A percentile compares a stretch with the other conserved stretches of the same genome.
Evolutionary conservation across 2,888 invertebrate species (phyloP).

Genomic region (Apomyelois bistriatella): DNA sequence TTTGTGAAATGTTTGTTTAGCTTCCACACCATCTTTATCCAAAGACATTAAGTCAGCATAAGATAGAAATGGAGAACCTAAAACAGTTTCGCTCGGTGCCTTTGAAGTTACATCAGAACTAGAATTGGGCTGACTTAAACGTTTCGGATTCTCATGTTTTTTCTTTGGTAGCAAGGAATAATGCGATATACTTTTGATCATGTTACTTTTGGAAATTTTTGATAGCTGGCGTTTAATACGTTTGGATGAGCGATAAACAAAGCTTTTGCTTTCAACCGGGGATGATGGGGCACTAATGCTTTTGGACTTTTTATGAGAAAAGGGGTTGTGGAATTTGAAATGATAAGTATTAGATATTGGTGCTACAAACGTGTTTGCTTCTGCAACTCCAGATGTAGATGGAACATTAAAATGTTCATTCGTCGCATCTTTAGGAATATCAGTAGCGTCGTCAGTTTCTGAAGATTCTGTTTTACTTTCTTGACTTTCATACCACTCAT

Average conservation of each 20-base stretch:
- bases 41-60: conserved; percentile 63
- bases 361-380: conserved; percentile 48
- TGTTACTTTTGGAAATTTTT: conserved; percentile 64
- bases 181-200: conserved; percentile 73
- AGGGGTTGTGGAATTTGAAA: conserved; percentile 66
- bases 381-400: conserved; percentile 26
- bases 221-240: conserved; percentile 62
- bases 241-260: conserved; percentile 68
- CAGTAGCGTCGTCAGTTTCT: background rate
- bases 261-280: conserved; percentile 62
- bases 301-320: conserved; percentile 61
- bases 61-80: conserved; percentile 76
- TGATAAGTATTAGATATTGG: conserved; percentile 44
- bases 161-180: conserved; percentile 65
- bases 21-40: conserved; percentile 50
- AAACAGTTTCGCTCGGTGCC: conserved; percentile 69
- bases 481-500: background rate
- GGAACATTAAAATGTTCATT: conserved; percentile 26
- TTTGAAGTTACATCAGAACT: conserved; percentile 61
- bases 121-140: conserved; percentile 61
- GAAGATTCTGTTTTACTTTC: conserved; percentile 7
- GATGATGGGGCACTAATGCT: conserved; percentile 71
- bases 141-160: conserved; percentile 48
- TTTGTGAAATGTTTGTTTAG: conserved; percentile 47
- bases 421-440: conserved; percentile 22